phyloP scores from a whole-genome alignment of 2,113 vertebrate species.

The Otolemur garnettii region DNA sequence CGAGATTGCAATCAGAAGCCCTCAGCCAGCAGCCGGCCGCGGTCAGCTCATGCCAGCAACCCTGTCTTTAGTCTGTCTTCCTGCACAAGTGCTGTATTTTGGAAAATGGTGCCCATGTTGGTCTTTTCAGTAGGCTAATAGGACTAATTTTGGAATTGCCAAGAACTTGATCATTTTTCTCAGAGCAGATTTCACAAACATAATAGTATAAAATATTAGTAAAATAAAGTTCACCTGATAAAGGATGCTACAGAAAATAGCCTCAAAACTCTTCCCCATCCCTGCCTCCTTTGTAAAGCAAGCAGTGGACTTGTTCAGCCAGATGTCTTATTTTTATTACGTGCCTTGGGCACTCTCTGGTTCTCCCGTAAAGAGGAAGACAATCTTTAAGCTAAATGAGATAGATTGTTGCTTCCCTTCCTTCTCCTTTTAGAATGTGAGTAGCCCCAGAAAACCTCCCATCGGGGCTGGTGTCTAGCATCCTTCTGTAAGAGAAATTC shows the following conservation, averaged over 20 bases:
- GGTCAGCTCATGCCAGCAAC: fast-evolving
- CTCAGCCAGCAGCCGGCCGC: background rate
- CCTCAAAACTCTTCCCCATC: background rate
- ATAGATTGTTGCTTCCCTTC: background rate
- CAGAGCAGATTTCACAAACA: background rate
- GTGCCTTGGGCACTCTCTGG: background rate
- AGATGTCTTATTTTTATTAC: background rate
- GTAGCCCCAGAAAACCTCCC: background rate
- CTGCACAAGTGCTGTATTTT: background rate
- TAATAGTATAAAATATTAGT: background rate
- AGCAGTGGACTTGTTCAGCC: background rate
- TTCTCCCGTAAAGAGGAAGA: background rate
- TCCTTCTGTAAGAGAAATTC: background rate
- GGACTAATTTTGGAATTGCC: background rate
- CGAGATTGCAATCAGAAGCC: background rate
- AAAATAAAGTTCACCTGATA: background rate
- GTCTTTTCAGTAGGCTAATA: background rate
- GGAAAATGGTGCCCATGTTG: background rate
- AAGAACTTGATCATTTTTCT: background rate
- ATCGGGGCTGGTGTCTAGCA: background rate
- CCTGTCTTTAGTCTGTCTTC: background rate
- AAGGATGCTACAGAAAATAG: background rate
- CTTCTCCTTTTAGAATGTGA: background rate
- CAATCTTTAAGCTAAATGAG: background rate
- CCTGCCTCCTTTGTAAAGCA: background rate